Evolutionary conservation across 2,113 vertebrate species (phyloP), one percentile per base, ranked within the genome.

Genomic region (Origma solitaria): DNA sequence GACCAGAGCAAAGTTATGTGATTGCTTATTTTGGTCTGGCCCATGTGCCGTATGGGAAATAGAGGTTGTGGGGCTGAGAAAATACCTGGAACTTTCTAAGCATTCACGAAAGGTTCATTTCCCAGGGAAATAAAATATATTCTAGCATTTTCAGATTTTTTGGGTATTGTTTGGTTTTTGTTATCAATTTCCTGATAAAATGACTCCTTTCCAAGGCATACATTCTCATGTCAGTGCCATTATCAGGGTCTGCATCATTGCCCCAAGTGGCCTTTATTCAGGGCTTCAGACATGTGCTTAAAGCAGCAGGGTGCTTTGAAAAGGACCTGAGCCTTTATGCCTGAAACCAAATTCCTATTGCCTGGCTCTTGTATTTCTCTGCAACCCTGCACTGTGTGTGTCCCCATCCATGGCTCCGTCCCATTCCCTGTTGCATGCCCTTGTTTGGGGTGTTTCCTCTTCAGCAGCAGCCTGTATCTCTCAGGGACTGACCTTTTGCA

Each of bases 391-490:
- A 1, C 20, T 11, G 1, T 15, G 3, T 47, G 25, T 53, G 17
- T 69, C 15, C 28, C 10, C 2, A 0, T 0, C 0, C 22, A 31
- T 0, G 0, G 40, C 53, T 78, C 53, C 51, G 20, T 45, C 47
- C 47, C 18, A 7, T 23, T 17, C 54, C 19, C 8, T 22, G 13
- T 7, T 14, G 7, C 14, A 6, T 1, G 3, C 38, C 44, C 49
- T 33, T 50, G 19, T 11, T 0, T 85, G 50, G 24, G 22, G 1
- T 35, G 38, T 31, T 84, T 44, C 33, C 51, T 42, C 35, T 45
- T 44, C 22, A 57, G 69, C 25, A 24, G 3, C 30, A 62, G 20
- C 30, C 53, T 57, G 16, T 4, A 0, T 12, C 15, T 64, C 4
- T 6, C 72, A 54, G 35, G 47, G 45, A 33, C 53, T n/a, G 49